phyloP scores from a whole-genome alignment of 2,888 invertebrate genomes.

The Germaria angustata region DNA sequence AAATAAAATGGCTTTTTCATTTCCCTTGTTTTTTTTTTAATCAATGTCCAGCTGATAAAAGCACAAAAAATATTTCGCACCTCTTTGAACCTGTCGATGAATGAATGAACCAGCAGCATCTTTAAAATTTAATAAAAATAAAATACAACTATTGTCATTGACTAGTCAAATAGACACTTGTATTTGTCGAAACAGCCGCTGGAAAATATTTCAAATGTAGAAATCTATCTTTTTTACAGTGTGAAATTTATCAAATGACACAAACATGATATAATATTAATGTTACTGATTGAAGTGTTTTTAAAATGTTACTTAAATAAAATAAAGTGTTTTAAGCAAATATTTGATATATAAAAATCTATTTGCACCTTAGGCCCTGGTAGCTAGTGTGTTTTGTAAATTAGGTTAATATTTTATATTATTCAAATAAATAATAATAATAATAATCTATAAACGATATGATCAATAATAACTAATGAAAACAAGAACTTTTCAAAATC shows the following conservation, averaged over 20 bases:
- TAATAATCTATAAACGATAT: too few species aligned
- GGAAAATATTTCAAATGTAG: not conserved
- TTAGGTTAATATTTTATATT: too few species aligned
- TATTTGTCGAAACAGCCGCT: not conserved
- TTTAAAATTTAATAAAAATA: constrained; percentile 3
- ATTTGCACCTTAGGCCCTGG: too few species aligned
- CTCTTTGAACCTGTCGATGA: constrained; percentile 8
- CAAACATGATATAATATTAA: too few species aligned
- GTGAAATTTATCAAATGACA: not conserved
- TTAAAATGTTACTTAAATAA: too few species aligned
- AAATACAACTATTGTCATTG: not conserved
- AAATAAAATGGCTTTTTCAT: constrained; percentile 3
- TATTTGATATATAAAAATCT: too few species aligned
- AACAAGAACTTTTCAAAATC: too few species aligned
- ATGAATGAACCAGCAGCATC: constrained; percentile 2
- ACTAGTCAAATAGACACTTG: constrained; percentile 23
- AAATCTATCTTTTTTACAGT: not conserved
- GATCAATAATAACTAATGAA: too few species aligned
- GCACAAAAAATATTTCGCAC: constrained; percentile 31
- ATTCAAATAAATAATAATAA: too few species aligned
- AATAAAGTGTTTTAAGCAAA: too few species aligned
- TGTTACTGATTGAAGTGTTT: too few species aligned
- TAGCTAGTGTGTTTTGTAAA: too few species aligned
- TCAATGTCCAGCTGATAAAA: not conserved
- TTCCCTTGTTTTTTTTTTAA: not conserved